A percentile compares a stretch with the other conserved stretches of the same genome.
Conservation (phyloP, 2,113 vertebrate species). For the Uropsilus gracilis region DNA sequence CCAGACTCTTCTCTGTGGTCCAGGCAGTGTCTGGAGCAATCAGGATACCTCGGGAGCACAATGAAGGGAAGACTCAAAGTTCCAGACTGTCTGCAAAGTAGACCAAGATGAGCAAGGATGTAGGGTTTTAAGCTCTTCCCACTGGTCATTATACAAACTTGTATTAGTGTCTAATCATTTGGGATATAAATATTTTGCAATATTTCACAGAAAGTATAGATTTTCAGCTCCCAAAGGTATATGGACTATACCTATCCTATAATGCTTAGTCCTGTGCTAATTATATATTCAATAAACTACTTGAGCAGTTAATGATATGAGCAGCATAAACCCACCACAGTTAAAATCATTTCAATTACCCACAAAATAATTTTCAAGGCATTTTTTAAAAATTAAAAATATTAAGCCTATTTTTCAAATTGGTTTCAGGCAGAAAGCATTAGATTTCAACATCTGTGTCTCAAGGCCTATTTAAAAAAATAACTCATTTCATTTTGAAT, state of each 20-base stretch:
- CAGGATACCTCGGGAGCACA: background rate
- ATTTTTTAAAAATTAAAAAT: too few relatives aligned
- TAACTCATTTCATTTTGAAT: constrained; percentile 20
- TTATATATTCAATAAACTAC: background rate
- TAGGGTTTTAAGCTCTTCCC: constrained; percentile 16
- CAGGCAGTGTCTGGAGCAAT: background rate
- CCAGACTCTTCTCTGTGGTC: background rate
- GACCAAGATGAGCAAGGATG: constrained; percentile 10
- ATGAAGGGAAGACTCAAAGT: background rate
- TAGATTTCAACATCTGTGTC: too few relatives aligned
- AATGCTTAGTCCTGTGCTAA: background rate
- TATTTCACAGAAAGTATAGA: background rate
- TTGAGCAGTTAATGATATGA: background rate
- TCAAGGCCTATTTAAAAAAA: background rate
- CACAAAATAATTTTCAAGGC: background rate
- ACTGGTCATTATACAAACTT: background rate
- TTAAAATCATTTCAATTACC: background rate
- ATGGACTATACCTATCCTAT: background rate
- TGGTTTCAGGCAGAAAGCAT: too few relatives aligned
- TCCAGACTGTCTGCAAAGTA: background rate
- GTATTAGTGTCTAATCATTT: constrained; percentile 21
- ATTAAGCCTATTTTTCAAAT: too few relatives aligned
- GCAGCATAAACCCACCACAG: background rate
- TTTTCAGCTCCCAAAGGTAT: background rate
- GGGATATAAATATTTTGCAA: background rate